These are phyloP conservation scores for Rhingia rostrata DNA, from an alignment of 2,888 invertebrate genomes.

Conservation along the genomic window DNA sequence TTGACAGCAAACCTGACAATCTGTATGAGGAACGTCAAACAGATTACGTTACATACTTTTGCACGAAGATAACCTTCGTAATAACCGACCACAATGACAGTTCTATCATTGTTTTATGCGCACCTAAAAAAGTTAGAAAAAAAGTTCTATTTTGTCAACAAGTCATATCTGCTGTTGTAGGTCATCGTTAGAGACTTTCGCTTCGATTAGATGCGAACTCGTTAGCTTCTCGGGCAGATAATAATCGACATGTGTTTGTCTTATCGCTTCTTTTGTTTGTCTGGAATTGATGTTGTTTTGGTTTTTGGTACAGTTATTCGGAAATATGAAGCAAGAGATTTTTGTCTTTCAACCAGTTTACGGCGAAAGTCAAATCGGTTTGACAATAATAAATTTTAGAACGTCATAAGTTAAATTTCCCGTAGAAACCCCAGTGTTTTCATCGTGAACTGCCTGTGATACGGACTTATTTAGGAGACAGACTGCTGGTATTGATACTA, in stretches of 20 bases:
- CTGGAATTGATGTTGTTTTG: neutral
- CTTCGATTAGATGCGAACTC: conserved; percentile 29
- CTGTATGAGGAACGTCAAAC: neutral
- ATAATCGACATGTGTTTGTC: neutral
- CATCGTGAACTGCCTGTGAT: no score
- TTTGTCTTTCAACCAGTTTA: no score
- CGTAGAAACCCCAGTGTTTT: no score
- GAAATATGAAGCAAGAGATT: no score
- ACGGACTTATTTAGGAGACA: no score
- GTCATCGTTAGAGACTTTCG: conserved; percentile 13
- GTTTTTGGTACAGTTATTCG: neutral
- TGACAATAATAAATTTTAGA: no score
- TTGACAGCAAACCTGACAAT: neutral
- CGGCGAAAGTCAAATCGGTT: no score
- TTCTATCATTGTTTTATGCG: neutral
- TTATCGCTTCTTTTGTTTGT: neutral
- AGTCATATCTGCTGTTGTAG: conserved; percentile 1
- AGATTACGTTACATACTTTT: neutral
- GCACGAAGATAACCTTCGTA: neutral
- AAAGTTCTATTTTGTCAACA: conserved; percentile 1
- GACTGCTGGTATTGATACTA: no score
- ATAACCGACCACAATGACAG: neutral
- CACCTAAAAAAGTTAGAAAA: neutral
- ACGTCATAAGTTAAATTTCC: no score
- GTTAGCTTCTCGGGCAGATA: conserved; percentile 19